phyloP scores from a whole-genome alignment of 2,113 vertebrate genomes.

The Sander lucioperca region DNA sequence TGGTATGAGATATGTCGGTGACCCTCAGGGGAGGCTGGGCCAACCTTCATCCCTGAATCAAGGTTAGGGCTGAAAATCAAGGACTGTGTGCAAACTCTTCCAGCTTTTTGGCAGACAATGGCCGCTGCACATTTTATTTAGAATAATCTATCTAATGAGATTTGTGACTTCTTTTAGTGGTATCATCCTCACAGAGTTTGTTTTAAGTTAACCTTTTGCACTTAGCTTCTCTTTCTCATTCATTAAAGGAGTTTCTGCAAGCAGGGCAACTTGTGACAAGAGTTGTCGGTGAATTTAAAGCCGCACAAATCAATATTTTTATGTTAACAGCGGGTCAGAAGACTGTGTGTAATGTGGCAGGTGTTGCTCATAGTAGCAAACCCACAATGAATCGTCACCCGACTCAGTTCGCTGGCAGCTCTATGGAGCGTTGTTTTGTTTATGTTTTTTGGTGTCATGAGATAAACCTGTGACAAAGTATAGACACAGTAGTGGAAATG shows the following conservation, averaged over 20 bases:
- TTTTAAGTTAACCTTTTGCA: not conserved
- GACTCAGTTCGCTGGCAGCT: not conserved
- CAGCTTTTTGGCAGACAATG: conserved; percentile 4
- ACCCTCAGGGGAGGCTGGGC: conserved; percentile 62
- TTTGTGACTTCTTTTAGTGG: not conserved
- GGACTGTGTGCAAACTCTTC: conserved; percentile 19
- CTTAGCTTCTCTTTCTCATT: not conserved
- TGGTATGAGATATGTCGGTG: conserved; percentile 72
- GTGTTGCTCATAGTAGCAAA: not conserved
- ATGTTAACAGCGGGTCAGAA: not conserved
- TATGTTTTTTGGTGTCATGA: not conserved
- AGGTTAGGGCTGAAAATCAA: conserved; percentile 62
- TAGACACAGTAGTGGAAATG: not conserved
- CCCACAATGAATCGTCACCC: not conserved
- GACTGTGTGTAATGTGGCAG: not conserved
- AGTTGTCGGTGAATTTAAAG: conserved; percentile 2
- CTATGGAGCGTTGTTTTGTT: too few relatives aligned
- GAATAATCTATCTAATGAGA: too few relatives aligned
- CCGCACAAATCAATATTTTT: not conserved
- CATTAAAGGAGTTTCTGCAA: not conserved
- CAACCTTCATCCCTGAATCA: conserved; percentile 67
- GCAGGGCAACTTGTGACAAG: not conserved
- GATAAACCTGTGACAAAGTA: not conserved
- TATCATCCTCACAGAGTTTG: not conserved
- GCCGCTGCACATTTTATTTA: too few relatives aligned